Conservation (phyloP, 2,888 invertebrate species). For the Pandemis cinnamomeana region DNA sequence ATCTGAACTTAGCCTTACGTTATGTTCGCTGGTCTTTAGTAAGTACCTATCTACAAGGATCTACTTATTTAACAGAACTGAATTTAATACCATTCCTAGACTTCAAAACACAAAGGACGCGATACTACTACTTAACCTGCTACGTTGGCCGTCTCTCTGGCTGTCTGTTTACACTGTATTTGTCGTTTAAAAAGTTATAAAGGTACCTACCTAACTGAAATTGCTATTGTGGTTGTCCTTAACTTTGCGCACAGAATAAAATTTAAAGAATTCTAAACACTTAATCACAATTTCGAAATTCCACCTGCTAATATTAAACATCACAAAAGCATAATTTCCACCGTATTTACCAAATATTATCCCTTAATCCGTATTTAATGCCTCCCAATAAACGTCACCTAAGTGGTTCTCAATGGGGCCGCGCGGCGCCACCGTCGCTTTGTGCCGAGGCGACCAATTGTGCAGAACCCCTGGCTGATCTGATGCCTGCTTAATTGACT, state of each 20-base stretch:
- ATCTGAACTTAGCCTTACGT: too few species aligned
- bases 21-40: too few species aligned
- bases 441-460: conserved; percentile 83
- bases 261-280: neutral
- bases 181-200: too few species aligned
- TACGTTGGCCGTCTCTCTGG: too few species aligned
- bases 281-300: neutral
- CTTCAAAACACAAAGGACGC: too few species aligned
- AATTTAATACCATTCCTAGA: too few species aligned
- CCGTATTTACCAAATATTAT: conserved; percentile 21
- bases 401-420: conserved; percentile 44
- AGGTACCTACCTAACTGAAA: too few species aligned
- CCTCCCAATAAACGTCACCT: conserved; percentile 32
- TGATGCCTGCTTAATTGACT: conserved; percentile 75
- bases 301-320: conserved; percentile 3
- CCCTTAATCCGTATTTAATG: conserved; percentile 18
- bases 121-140: too few species aligned
- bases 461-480: conserved; percentile 81
- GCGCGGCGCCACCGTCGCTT: conserved; percentile 69
- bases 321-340: neutral
- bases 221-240: neutral
- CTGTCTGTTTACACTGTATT: too few species aligned
- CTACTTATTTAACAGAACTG: too few species aligned
- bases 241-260: neutral
- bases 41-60: too few species aligned